These are phyloP conservation scores for Phrynosoma blainvillii DNA, from an alignment of 2,113 vertebrate species.

Conservation along the genomic window DNA sequence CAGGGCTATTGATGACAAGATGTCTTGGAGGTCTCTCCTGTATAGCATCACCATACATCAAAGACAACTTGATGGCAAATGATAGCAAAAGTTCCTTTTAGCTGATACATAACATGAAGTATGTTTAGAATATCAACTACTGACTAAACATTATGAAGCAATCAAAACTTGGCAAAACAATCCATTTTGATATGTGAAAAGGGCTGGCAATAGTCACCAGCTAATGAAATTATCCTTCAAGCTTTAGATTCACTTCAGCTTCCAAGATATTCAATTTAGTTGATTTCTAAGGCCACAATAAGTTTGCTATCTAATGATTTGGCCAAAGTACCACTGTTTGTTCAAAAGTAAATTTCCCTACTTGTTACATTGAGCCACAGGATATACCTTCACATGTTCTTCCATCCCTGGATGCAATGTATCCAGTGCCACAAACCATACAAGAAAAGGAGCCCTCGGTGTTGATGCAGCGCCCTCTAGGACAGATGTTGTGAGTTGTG, in stretches of 20 bases:
- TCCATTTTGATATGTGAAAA: background rate
- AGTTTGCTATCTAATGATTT: background rate
- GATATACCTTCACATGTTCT: constrained; percentile 85
- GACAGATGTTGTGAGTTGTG: constrained; percentile 74
- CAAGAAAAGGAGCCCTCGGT: constrained; percentile 87
- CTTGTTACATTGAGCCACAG: background rate
- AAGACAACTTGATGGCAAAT: too few relatives aligned
- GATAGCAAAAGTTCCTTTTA: too few relatives aligned
- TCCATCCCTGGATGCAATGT: constrained; percentile 79
- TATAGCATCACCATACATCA: too few relatives aligned
- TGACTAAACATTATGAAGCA: background rate
- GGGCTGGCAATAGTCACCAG: background rate
- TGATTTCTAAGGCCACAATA: background rate
- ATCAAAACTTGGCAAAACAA: background rate
- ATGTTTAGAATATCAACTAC: background rate
- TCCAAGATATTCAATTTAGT: background rate
- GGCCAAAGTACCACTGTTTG: background rate
- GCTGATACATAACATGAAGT: background rate
- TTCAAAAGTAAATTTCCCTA: background rate
- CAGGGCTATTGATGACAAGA: too few relatives aligned
- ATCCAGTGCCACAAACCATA: constrained; percentile 81
- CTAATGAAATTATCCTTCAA: background rate
- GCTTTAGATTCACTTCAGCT: background rate
- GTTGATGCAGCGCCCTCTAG: constrained; percentile 84
- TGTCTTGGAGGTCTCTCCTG: too few relatives aligned